Base-by-base conservation (phyloP, 1,140 invertebrate genomes). In the Zaprionus capensis region DNA sequence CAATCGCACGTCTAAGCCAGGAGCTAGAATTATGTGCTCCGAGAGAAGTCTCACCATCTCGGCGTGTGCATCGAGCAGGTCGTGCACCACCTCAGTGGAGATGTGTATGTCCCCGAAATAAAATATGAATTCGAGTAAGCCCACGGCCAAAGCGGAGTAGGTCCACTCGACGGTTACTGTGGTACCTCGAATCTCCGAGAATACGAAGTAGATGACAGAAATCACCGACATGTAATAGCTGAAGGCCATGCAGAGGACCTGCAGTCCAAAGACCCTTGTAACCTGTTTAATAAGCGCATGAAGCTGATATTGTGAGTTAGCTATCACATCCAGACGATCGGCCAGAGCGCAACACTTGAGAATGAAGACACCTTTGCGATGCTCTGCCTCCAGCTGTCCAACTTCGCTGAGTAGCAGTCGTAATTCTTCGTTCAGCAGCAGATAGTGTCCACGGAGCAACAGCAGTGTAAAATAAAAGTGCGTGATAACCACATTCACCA, bases 271-370 rank as follows among this genome's bases (percentile, higher is more conserved):
- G 9, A 58, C 61, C 4, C 41, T 34, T 1, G 58, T 46, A 17
- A 73, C 12, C 1, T 55, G 31, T 0, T 72, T n/a, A 4, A 46
- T 11, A 14, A 85, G n/a, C 0, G 12, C 4, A 4, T 81, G 76
- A 0, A 85, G 38, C 1, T 71, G 34, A 0, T 46, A 72, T 2
- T 85, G 82, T 0, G 31, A n/a, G 0, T 7, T 5, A 0, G 79
- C 82, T 11, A 86, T 66, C 2, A 28, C 36, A 20, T 86, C 82
- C 31, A 86, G 14, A 2, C 63, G 76, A 71, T 86, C 82, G 1
- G 82, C 79, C 17, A 86, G 44, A 1, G 12, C 36, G 28, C 82
- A 82, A 14, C 82, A 82, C 24, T 79, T 73, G 9, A 71, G 73
- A 4, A 68, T 24, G 36, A 80, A 80, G 0, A 67, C 63, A 1